Conservation (phyloP, 2,113 vertebrate genomes). For the Garra rufa region DNA sequence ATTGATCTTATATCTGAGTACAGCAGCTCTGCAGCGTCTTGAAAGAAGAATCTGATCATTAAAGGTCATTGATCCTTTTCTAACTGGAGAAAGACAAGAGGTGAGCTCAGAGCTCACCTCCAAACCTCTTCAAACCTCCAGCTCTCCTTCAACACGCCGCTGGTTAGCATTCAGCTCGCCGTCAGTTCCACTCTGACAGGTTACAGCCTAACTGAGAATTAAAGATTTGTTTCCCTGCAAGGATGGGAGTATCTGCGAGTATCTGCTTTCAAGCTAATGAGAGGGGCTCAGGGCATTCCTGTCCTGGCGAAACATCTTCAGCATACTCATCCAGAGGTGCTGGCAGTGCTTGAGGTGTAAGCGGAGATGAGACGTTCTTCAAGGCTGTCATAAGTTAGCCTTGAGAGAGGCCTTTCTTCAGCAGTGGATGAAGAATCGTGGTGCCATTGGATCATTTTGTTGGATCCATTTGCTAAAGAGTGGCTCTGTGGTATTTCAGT, state of each 20-base stretch:
- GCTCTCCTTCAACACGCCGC: conserved; percentile 5
- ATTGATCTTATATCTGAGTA: conserved; percentile 3
- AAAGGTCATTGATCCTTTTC: neutral
- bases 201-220: conserved; percentile 40
- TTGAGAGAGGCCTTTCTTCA: neutral
- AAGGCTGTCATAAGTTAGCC: conserved; percentile 21
- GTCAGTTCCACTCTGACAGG: conserved; percentile 26
- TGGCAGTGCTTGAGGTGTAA: conserved; percentile 39
- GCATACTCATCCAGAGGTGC: conserved; percentile 35
- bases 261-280: conserved; percentile 50
- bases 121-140: conserved; percentile 18
- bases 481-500: neutral
- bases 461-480: no score
- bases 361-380: conserved; percentile 19
- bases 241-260: no score
- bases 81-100: neutral
- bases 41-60: conserved; percentile 21
- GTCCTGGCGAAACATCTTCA: conserved; percentile 39
- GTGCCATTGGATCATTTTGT: neutral
- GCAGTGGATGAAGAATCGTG: neutral
- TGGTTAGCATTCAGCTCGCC: conserved; percentile 43
- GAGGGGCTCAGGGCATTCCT: conserved; percentile 45
- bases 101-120: neutral
- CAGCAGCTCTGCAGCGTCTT: neutral
- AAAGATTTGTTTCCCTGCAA: conserved; percentile 53